phyloP scores from a whole-genome alignment of 2,888 invertebrate genomes.

The Mesochorus sp. region DNA sequence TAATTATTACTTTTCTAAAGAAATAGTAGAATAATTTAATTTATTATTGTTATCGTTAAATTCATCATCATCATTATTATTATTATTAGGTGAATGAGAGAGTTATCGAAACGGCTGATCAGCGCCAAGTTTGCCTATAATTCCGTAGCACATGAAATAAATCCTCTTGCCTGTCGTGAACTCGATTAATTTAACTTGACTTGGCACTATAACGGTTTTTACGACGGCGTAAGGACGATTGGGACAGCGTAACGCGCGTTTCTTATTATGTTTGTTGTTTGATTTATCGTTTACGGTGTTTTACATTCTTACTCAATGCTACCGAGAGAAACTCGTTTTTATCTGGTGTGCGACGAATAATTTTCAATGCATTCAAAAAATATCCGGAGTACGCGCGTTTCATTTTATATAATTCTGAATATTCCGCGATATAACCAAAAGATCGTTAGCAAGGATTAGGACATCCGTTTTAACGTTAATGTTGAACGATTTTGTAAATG shows the following conservation, averaged over 20 bases:
- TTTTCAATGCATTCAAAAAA: slow-evolving; percentile 5
- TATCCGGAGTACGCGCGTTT: slow-evolving; percentile 14
- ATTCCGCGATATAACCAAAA: too few relatives aligned
- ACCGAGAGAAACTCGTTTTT: slow-evolving; percentile 42
- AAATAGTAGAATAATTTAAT: too few relatives aligned
- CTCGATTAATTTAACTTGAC: slow-evolving; percentile 56
- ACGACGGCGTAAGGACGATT: slow-evolving; percentile 2
- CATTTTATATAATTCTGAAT: too few relatives aligned
- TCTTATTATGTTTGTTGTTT: slow-evolving; percentile 31
- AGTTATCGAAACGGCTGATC: slow-evolving; percentile 46
- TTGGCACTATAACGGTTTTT: slow-evolving; percentile 48
- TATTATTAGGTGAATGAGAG: neutral
- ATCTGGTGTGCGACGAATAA: slow-evolving; percentile 27
- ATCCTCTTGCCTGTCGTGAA: slow-evolving; percentile 48
- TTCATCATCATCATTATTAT: neutral
- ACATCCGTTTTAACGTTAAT: neutral
- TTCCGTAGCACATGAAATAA: slow-evolving; percentile 40
- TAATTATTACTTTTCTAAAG: too few relatives aligned
- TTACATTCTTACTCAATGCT: slow-evolving; percentile 25
- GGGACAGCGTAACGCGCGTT: slow-evolving; percentile 5
- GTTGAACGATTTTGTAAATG: neutral
- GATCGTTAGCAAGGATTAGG: slow-evolving; percentile 18
- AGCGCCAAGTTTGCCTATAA: slow-evolving; percentile 45
- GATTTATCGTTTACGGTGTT: slow-evolving; percentile 47
- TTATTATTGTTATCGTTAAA: slow-evolving; percentile 5